Conservation (phyloP, 2,113 vertebrate species). For the Alexandromys fortis region DNA sequence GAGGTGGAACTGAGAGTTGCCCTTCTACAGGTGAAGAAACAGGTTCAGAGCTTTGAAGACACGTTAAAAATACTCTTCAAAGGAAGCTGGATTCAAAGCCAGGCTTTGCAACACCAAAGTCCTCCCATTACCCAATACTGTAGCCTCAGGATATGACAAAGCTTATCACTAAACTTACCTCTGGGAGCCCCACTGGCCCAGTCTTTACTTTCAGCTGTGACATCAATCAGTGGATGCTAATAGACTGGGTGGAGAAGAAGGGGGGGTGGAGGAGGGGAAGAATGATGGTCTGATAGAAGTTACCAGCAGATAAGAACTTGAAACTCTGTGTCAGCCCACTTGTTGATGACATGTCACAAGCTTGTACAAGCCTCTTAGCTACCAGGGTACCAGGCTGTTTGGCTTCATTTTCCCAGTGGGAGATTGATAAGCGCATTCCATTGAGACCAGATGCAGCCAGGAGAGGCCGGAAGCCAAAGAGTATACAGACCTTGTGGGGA, state of each 20-base stretch:
- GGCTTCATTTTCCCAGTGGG: constrained; percentile 54
- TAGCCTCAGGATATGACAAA: not conserved
- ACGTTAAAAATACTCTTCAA: not conserved
- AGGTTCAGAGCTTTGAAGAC: not conserved
- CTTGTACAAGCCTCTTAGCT: constrained; percentile 46
- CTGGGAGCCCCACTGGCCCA: not conserved
- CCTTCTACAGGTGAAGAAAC: not conserved
- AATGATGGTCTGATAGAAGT: constrained; percentile 15
- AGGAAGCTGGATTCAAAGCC: not conserved
- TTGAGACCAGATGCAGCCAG: constrained; percentile 46
- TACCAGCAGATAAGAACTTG: constrained; percentile 57
- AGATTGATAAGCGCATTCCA: constrained; percentile 75
- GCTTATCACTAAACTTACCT: not conserved
- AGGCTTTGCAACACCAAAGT: not conserved
- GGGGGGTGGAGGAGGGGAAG: not conserved
- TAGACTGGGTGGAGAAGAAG: not conserved
- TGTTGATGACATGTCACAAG: constrained; percentile 72
- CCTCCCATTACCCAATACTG: not conserved
- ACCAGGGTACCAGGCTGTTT: constrained; percentile 50
- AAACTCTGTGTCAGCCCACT: constrained; percentile 38
- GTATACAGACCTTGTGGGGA: not conserved
- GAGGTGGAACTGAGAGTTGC: not conserved
- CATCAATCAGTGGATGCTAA: not conserved
- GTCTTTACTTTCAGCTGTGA: not conserved
- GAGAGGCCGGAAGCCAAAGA: constrained; percentile 35